Evolutionary conservation across 1,140 invertebrate genomes (phyloP).

Genomic region (Homalodisca vitripennis): DNA sequence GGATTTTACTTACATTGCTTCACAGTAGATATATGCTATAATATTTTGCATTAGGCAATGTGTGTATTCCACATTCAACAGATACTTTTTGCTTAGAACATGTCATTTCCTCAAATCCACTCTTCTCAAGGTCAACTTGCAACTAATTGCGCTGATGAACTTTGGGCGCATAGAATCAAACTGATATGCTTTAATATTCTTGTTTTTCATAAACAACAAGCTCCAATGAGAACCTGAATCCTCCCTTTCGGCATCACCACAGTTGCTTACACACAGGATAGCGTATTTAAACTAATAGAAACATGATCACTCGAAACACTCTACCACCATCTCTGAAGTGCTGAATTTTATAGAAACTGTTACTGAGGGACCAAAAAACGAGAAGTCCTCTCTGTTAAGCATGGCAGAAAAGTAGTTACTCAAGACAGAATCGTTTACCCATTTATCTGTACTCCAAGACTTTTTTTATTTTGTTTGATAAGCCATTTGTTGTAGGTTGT

Average conservation of each 20-base stretch:
- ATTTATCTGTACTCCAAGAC: background rate
- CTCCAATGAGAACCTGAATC: background rate
- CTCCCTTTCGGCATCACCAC: background rate
- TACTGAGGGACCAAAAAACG: background rate
- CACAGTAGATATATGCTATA: background rate
- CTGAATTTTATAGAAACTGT: background rate
- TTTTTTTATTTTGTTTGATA: no score
- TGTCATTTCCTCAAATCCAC: background rate
- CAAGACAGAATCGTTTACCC: background rate
- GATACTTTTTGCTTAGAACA: background rate
- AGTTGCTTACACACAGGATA: background rate
- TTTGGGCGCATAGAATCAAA: background rate
- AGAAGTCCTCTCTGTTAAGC: background rate
- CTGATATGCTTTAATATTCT: background rate
- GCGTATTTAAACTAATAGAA: background rate
- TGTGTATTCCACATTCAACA: conserved; percentile 1
- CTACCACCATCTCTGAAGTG: background rate
- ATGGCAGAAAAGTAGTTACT: conserved; percentile 1
- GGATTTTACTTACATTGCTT: background rate
- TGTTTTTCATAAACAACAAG: background rate
- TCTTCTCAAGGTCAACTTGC: background rate
- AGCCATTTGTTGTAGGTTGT: no score
- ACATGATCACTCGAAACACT: background rate
- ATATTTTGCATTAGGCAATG: conserved; percentile 1
- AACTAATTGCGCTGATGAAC: background rate